Percentiles rank a stretch among this genome's conserved stretches.
These are phyloP conservation scores for Rostratula benghalensis DNA, from an alignment of 2,113 vertebrate species.

Conservation along the genomic window DNA sequence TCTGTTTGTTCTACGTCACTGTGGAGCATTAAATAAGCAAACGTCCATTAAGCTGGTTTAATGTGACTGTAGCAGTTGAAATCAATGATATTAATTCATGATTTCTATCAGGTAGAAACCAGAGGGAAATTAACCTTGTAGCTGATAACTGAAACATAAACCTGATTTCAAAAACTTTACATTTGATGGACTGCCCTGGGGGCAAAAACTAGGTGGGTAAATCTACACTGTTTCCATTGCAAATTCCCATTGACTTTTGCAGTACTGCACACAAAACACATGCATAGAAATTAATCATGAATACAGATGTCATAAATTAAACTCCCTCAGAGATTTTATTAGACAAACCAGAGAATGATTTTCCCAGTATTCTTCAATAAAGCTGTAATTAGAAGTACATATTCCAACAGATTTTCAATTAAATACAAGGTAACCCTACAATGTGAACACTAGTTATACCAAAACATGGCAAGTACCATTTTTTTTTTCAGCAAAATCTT, in stretches of 20 bases:
- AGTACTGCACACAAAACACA: not conserved
- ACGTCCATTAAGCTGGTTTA: not conserved
- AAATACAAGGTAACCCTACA: not conserved
- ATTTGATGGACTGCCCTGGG: not conserved
- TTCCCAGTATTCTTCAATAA: not conserved
- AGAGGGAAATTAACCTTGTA: conserved; percentile 16
- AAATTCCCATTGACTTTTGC: not conserved
- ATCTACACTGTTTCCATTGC: not conserved
- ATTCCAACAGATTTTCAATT: not conserved
- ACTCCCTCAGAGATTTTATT: not conserved
- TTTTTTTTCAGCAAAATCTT: not conserved
- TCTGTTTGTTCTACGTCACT: not conserved
- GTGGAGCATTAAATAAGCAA: not conserved
- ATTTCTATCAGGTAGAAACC: conserved; percentile 9
- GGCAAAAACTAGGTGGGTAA: not conserved
- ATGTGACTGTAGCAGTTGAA: not conserved
- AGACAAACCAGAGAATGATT: conserved; percentile 26
- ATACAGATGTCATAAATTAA: not conserved
- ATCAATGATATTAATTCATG: conserved; percentile 15
- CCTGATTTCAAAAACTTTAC: conserved; percentile 1
- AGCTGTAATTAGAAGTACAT: conserved; percentile 4
- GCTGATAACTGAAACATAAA: not conserved
- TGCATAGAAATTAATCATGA: conserved; percentile 11
- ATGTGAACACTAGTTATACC: not conserved
- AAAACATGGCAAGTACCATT: not conserved